A percentile compares a stretch with the other conserved stretches of the same genome.
These are phyloP conservation scores for Heliothis virescens DNA, from an alignment of 1,140 invertebrate species.

Conservation along the genomic window DNA sequence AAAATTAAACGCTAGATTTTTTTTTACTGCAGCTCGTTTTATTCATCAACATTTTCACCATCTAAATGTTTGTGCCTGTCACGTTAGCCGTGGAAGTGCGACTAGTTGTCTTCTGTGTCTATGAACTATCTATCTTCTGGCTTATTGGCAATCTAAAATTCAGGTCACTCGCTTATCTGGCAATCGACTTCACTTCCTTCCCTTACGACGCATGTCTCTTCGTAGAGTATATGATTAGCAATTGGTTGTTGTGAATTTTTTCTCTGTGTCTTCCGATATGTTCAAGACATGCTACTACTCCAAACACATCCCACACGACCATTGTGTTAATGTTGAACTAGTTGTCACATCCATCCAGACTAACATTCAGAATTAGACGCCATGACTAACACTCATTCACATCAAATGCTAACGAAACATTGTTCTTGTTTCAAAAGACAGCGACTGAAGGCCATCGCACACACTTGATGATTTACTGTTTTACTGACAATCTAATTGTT, in stretches of 20 bases:
- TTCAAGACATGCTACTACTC: conserved; percentile 65
- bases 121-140: conserved; percentile 54
- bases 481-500: conserved; percentile 2
- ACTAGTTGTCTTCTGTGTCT: conserved; percentile 57
- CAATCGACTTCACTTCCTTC: conserved; percentile 54
- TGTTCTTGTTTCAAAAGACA: conserved; percentile 57
- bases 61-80: conserved; percentile 63
- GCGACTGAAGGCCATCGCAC: conserved; percentile 57
- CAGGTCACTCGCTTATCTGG: conserved; percentile 61
- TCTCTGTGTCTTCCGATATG: conserved; percentile 54
- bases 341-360: conserved; percentile 64
- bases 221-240: conserved; percentile 67
- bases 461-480: conserved; percentile 33
- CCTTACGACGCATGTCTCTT: conserved; percentile 68
- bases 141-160: conserved; percentile 70
- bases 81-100: conserved; percentile 63
- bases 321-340: conserved; percentile 57
- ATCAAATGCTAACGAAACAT: conserved; percentile 57
- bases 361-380: conserved; percentile 67
- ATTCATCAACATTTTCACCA: conserved; percentile 65
- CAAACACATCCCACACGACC: conserved; percentile 68
- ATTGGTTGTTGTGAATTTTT: conserved; percentile 72
- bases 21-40: conserved; percentile 50
- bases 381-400: conserved; percentile 71
- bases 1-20: conserved; percentile 27